Base-by-base conservation (phyloP, 2,888 invertebrate genomes). In the Drosophila robusta region DNA sequence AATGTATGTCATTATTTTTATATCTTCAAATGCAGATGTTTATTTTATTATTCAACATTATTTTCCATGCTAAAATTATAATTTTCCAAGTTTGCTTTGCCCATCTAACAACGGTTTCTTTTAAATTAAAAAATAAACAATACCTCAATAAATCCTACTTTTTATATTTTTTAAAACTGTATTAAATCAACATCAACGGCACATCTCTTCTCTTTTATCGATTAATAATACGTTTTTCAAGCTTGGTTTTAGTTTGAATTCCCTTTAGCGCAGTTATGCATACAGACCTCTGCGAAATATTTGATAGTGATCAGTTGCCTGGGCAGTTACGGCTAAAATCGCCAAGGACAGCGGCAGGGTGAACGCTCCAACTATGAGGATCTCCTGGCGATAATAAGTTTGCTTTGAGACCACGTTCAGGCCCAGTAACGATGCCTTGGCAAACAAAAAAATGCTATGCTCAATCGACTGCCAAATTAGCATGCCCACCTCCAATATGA, bases 341-440 rank as follows among this genome's bases (percentile, higher is more conserved):
- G 61, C n/a, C 24, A 75, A 4, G 0, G 87, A 63, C n/a, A 83
- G 26, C 0, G 80, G 84, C 24, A 68, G n/a, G 0, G 80, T 83
- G 11, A 86, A 50, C 5, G 62, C 41, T 4, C 84, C 80, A 22
- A 80, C 52, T 4, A 67, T 62, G 4, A 64, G 9, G 0, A 0
- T 22, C 24, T 83, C 73, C 11, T 73, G 22, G 2, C 22, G 8
- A 7, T 0, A 3, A 22, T 64, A 79, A 1, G 32, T 44, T 1
- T 24, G 6, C 2, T 8, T 52, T 0, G 38, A 46, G 2, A 77
- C 7, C 5, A 75, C 26, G 1, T 45, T 45, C n/a, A 24, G 14
- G 9, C 38, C 45, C 24, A 87, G 16, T 1, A 77, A 14, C 2
- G 56, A 3, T n/a, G 46, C 12, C 8, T 62, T 56, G 5, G 41